Base-by-base conservation (phyloP, 1,140 invertebrate species). In the Adoxophyes honmai region DNA sequence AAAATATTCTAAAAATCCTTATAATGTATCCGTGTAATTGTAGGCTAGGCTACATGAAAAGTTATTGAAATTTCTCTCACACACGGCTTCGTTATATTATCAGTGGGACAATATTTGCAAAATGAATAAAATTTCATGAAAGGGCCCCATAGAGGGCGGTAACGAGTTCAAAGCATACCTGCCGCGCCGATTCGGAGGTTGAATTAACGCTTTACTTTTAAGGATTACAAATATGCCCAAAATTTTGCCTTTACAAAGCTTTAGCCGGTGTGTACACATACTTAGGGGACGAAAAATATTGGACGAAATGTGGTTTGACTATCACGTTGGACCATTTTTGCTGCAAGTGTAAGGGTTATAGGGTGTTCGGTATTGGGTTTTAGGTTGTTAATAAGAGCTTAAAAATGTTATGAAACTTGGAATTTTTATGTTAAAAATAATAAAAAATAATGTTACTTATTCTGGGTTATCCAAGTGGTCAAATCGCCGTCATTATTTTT, bases 91-190 rank as follows among this genome's bases (percentile, higher is more conserved):
- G 6, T 28, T 28, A 3, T 28, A 28, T 28, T 6, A 28, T 21
- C 39, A 21, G 39, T 5, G 39, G 18, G 16, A 44, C 16, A 44
- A 42, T 42, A 42, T 55, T 39, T 35, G 16, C 53, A 37, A 59
- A 60, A 59, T 58, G 51, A 59, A 54, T 61, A 62, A 60, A 68
- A 71, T 62, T 37, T 52, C 28, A 44, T 42, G 8, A 37, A 44
- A 62, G 56, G 55, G 54, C 37, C 42, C 37, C 55, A 21, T 58
- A 55, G 33, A 42, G 0, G n/a, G 16, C 42, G 39, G 62, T 58
- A 33, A 34, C 39, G 36, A 66, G 66, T 78, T 77, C 80, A 83
- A 62, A 83, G 82, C 82, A 86, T 83, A 70, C 82, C 82, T 52
- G 48, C 52, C 62, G 38, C 56, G 59, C 59, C 62, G 65, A 66